Evolutionary conservation across 2,113 vertebrate species (phyloP).

Genomic region (Oreochromis spilurus): DNA sequence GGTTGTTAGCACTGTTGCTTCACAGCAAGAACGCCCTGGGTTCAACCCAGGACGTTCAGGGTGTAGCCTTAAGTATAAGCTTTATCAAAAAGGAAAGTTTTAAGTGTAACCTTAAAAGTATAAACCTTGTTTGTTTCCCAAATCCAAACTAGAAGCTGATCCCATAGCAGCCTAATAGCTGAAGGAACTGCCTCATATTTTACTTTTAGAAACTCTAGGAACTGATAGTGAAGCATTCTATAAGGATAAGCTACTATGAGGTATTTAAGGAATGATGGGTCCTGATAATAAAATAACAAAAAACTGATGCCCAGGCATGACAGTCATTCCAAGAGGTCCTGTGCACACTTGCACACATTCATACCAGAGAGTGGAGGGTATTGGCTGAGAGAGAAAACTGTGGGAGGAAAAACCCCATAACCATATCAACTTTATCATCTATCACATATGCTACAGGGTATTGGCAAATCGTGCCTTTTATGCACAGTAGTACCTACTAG

Average conservation of each 20-base stretch:
- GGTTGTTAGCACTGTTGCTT: neutral
- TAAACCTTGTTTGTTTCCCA: neutral
- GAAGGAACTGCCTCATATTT: neutral
- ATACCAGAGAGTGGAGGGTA: neutral
- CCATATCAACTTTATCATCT: fast-evolving
- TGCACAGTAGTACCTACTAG: too few relatives aligned
- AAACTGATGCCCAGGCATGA: fast-evolving
- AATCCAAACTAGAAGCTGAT: neutral
- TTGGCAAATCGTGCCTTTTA: too few relatives aligned
- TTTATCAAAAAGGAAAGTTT: neutral
- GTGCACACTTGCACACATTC: neutral
- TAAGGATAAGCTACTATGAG: neutral
- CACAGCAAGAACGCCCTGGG: neutral
- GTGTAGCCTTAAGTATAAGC: neutral
- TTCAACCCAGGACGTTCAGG: neutral
- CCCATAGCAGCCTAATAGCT: neutral
- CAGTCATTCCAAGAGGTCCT: neutral
- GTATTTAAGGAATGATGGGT: neutral
- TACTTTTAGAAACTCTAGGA: neutral
- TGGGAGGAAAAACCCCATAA: fast-evolving
- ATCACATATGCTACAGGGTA: too few relatives aligned
- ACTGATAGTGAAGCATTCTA: neutral
- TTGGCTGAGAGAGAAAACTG: neutral
- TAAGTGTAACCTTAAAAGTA: neutral
- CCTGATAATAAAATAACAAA: neutral